A percentile compares a stretch with the other conserved stretches of the same genome.
Evolutionary conservation across 2,888 invertebrate genomes (phyloP).

Genomic region (Hirtodrosophila duncani): DNA sequence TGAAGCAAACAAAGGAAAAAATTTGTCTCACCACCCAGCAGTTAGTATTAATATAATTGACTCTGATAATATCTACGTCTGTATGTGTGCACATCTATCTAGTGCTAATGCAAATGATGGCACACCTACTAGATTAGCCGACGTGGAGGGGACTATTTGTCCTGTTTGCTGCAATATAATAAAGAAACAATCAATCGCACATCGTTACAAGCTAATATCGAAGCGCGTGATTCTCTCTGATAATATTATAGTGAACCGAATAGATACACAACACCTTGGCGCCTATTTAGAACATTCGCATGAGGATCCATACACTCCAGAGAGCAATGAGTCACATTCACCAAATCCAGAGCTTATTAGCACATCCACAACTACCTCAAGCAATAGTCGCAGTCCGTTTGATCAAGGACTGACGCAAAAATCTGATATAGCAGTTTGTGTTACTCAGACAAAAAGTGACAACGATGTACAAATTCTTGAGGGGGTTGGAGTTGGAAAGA

Average conservation of each 20-base stretch:
- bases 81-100: slow-evolving; percentile 67
- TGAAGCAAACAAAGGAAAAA: neutral
- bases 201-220: slow-evolving; percentile 73
- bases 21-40: slow-evolving; percentile 40
- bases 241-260: slow-evolving; percentile 80
- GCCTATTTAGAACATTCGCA: slow-evolving; percentile 57
- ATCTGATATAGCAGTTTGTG: too few species aligned
- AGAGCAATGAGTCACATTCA: slow-evolving; percentile 87
- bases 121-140: too few species aligned
- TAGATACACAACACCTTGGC: slow-evolving; percentile 80
- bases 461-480: too few species aligned
- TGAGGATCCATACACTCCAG: slow-evolving; percentile 88
- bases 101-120: slow-evolving; percentile 12
- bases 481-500: slow-evolving; percentile 12
- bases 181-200: slow-evolving; percentile 65
- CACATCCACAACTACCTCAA: slow-evolving; percentile 54
- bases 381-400: slow-evolving; percentile 53
- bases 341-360: slow-evolving; percentile 80
- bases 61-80: slow-evolving; percentile 78
- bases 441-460: too few species aligned
- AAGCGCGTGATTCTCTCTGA: slow-evolving; percentile 73
- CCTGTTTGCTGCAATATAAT: slow-evolving; percentile 74
- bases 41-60: slow-evolving; percentile 79
- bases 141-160: slow-evolving; percentile 67
- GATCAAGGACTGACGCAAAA: slow-evolving; percentile 48